phyloP scores from a whole-genome alignment of 2,888 invertebrate species.

The Periphyllus acericola region DNA sequence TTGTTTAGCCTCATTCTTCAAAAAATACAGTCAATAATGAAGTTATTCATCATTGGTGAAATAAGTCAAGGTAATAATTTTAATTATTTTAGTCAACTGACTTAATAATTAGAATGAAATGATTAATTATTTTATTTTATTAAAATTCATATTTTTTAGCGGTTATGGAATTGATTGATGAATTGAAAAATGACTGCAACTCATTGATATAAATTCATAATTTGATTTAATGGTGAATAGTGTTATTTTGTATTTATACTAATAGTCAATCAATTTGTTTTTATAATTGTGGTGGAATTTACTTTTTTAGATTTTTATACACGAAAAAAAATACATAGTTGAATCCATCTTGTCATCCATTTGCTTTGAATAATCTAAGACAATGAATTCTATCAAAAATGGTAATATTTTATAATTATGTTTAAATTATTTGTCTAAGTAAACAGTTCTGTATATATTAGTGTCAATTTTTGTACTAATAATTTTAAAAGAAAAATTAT shows the following conservation, averaged over 20 bases:
- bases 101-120: not conserved
- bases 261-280: not conserved
- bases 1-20: not conserved
- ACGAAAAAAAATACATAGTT: not conserved
- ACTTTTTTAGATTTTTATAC: not conserved
- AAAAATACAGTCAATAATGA: not conserved
- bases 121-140: not conserved
- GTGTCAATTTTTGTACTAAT: too few species aligned
- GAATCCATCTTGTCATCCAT: not conserved
- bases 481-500: too few species aligned
- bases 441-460: too few species aligned
- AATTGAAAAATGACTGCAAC: not conserved
- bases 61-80: not conserved
- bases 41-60: not conserved
- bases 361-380: not conserved
- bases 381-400: not conserved
- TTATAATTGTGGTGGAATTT: not conserved
- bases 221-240: not conserved
- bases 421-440: too few species aligned
- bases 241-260: not conserved
- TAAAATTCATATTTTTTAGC: constrained; percentile 1
- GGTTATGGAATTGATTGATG: not conserved
- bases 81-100: not conserved
- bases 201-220: not conserved
- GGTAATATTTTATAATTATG: too few species aligned